These are phyloP conservation scores for Vombatus ursinus DNA, from an alignment of 2,113 vertebrate species.

Conservation along the genomic window DNA sequence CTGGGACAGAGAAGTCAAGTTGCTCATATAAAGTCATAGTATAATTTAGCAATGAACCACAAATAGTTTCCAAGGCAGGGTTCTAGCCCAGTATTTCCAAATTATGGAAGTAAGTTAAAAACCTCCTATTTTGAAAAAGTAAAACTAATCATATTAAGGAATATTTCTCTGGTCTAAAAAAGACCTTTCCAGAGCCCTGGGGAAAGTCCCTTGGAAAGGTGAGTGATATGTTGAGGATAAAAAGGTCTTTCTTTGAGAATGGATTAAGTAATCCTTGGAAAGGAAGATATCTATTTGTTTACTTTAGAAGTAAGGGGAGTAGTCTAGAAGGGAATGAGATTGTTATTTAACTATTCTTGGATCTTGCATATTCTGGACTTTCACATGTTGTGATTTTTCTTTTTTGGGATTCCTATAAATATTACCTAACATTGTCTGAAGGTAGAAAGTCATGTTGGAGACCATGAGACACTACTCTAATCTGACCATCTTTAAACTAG, in stretches of 20 bases:
- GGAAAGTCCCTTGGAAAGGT: not conserved
- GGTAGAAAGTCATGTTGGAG: not conserved
- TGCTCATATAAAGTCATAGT: constrained; percentile 27
- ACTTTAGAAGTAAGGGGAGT: not conserved
- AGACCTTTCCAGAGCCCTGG: not conserved
- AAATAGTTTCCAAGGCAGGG: not conserved
- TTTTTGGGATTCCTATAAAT: not conserved
- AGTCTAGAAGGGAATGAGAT: not conserved
- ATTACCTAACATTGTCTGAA: not conserved
- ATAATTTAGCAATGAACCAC: not conserved
- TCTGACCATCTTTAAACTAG: not conserved
- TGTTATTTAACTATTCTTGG: not conserved
- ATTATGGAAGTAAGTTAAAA: not conserved
- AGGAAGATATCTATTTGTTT: not conserved
- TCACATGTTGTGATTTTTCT: not conserved
- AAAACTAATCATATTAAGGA: not conserved
- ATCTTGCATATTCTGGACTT: not conserved
- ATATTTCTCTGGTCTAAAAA: not conserved
- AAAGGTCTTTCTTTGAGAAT: not conserved
- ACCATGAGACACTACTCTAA: not conserved
- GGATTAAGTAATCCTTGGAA: not conserved
- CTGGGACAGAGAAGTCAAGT: constrained; percentile 3
- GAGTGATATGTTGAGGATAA: not conserved
- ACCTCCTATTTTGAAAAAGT: not conserved
- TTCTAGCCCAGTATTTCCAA: not conserved